A percentile compares a stretch with the other conserved stretches of the same genome.
phyloP scores from a whole-genome alignment of 2,888 invertebrate species.

The Lacanobia wlatinum region DNA sequence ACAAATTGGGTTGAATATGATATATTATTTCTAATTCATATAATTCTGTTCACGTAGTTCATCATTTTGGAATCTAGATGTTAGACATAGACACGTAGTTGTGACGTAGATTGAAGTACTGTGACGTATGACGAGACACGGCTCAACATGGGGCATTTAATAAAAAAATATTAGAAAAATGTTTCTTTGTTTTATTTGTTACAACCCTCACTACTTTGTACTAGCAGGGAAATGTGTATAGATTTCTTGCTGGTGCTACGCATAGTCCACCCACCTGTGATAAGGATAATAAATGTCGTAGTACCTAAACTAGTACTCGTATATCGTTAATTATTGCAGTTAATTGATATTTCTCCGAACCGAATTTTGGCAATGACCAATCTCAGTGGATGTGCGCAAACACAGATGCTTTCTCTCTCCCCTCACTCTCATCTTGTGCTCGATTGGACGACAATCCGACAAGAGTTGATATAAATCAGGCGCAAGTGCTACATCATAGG shows the following conservation, averaged over 20 bases:
- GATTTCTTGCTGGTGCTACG: too few relatives aligned
- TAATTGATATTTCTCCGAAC: too few relatives aligned
- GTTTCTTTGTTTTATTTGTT: constrained; percentile 56
- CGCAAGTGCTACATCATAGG: too few relatives aligned
- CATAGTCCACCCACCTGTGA: too few relatives aligned
- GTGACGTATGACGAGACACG: constrained; percentile 74
- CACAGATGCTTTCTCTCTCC: too few relatives aligned
- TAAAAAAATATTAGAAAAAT: constrained; percentile 72
- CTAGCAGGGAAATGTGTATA: too few relatives aligned
- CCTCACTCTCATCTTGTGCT: too few relatives aligned
- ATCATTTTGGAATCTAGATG: constrained; percentile 27
- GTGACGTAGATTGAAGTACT: constrained; percentile 64
- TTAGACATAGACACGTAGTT: constrained; percentile 54
- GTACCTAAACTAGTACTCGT: too few relatives aligned
- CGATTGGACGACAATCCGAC: not conserved
- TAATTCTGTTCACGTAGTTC: constrained; percentile 26
- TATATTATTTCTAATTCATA: constrained; percentile 22
- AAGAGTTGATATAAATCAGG: not conserved
- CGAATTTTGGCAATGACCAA: too few relatives aligned
- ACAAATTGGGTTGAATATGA: constrained; percentile 15
- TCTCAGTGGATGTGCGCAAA: too few relatives aligned
- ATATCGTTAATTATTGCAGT: too few relatives aligned
- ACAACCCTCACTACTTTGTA: not conserved
- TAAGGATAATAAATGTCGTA: too few relatives aligned
- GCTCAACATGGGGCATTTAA: constrained; percentile 73